Conservation (phyloP, 2,888 invertebrate species). For the Agrotis segetum region DNA sequence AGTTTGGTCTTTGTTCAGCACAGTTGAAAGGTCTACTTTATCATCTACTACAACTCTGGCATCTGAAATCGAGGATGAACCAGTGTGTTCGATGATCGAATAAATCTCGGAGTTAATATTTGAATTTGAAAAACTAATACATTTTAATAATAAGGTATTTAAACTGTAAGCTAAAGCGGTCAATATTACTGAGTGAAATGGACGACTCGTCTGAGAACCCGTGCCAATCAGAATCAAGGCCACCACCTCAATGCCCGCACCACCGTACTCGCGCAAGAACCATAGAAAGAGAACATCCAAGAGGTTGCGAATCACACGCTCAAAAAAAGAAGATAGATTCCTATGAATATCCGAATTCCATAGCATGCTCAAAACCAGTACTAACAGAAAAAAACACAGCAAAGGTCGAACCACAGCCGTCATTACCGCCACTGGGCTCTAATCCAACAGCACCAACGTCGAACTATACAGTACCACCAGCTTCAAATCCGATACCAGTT, state of each 20-base stretch:
- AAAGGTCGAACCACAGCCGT: background rate
- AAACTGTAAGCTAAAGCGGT: conserved; percentile 5
- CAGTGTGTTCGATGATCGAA: too few species aligned
- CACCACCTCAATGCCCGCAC: background rate
- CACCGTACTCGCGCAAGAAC: background rate
- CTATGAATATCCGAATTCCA: conserved; percentile 16
- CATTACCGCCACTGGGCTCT: too few species aligned
- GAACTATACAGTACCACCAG: background rate
- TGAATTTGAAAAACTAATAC: too few species aligned
- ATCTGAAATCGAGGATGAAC: too few species aligned
- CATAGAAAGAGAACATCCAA: background rate
- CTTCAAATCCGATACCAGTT: background rate
- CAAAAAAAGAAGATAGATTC: background rate
- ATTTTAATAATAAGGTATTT: too few species aligned
- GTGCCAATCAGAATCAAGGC: too few species aligned
- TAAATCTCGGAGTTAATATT: too few species aligned
- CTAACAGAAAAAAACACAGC: background rate
- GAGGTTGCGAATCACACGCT: too few species aligned
- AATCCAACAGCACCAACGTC: too few species aligned
- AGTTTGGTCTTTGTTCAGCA: conserved; percentile 73
- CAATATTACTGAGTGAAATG: conserved; percentile 4
- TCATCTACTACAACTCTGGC: too few species aligned
- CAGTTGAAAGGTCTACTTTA: conserved; percentile 27
- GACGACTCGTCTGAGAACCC: background rate
- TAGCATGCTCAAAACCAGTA: background rate